Evolutionary conservation across 2,113 vertebrate species (phyloP).

Genomic region (Uria aalge): DNA sequence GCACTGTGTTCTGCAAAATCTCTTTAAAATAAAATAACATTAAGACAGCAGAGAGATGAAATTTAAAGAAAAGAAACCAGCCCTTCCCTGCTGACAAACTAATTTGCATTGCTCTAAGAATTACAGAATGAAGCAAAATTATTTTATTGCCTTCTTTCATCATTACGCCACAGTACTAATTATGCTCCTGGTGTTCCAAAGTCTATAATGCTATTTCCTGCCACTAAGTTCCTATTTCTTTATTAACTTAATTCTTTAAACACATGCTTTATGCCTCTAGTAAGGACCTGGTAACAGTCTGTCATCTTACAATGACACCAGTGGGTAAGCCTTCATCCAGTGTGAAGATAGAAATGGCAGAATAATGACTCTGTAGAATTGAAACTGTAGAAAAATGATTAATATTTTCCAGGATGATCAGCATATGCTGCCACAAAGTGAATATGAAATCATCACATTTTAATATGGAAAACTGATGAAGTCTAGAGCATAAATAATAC

Average conservation of each 20-base stretch:
- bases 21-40: not conserved
- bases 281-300: not conserved
- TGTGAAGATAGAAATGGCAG: not conserved
- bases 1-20: not conserved
- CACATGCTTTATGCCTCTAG: not conserved
- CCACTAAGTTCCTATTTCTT: constrained; percentile 21
- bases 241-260: constrained; percentile 44
- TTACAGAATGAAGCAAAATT: constrained; percentile 36
- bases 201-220: constrained; percentile 22
- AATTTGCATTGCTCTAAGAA: constrained; percentile 34
- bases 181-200: constrained; percentile 20
- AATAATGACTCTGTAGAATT: not conserved
- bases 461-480: not conserved
- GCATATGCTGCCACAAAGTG: not conserved
- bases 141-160: constrained; percentile 53
- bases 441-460: constrained; percentile 1
- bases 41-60: not conserved
- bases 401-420: constrained; percentile 24
- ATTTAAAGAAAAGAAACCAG: not conserved
- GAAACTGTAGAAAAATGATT: not conserved
- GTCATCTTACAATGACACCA: not conserved
- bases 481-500: constrained; percentile 2
- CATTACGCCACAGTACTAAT: constrained; percentile 27
- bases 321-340: not conserved
- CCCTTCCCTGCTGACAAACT: constrained; percentile 20